Evolutionary conservation across 2,113 vertebrate genomes (phyloP).

Genomic region (zebrafish (Danio rerio)): DNA sequence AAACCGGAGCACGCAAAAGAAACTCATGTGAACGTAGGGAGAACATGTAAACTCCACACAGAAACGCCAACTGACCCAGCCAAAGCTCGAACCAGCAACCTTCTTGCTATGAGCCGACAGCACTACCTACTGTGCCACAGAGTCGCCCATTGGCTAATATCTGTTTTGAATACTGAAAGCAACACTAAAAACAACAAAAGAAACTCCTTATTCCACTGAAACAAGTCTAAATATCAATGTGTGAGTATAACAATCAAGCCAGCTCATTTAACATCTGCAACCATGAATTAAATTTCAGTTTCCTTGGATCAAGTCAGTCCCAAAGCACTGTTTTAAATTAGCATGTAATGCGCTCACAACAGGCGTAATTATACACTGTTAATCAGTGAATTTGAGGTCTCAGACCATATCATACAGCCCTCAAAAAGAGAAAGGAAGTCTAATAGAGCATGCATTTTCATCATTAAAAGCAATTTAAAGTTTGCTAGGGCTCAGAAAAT

Average conservation of each 20-base stretch:
- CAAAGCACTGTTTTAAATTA: constrained; percentile 11
- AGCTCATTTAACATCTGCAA: background rate
- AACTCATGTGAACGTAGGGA: too few species aligned
- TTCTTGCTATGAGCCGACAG: too few species aligned
- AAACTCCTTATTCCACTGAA: background rate
- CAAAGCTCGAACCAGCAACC: too few species aligned
- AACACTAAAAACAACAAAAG: background rate
- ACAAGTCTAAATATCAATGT: background rate
- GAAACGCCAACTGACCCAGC: too few species aligned
- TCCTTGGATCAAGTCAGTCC: background rate
- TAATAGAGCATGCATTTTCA: background rate
- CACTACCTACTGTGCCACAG: too few species aligned
- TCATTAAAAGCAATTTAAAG: background rate
- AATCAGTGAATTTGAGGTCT: constrained; percentile 13
- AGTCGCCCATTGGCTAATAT: too few species aligned
- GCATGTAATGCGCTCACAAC: background rate
- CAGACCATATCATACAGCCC: background rate
- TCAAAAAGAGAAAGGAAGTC: background rate
- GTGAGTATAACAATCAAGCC: background rate
- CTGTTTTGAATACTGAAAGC: too few species aligned
- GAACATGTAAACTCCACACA: too few species aligned
- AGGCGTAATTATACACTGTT: background rate
- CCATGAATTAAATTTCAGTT: background rate
- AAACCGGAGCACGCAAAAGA: too few species aligned
- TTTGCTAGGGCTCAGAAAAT: constrained; percentile 12